Base-by-base conservation (phyloP, 2,113 vertebrate species). In the Coturnix japonica region DNA sequence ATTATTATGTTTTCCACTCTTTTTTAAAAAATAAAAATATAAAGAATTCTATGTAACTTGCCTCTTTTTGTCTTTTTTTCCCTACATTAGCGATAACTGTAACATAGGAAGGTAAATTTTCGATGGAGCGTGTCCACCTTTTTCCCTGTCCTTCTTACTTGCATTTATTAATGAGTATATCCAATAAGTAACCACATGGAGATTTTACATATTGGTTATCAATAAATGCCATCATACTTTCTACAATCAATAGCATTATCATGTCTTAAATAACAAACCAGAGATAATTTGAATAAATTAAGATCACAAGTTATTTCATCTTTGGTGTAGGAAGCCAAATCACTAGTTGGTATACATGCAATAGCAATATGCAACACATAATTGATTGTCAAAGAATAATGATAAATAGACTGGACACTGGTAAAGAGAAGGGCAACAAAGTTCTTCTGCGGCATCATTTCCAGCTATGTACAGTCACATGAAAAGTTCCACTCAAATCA, bases 381-480 rank as follows among this genome's bases (percentile, higher is more conserved):
- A 71, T 49, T 81, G 25, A 67, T 33, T 15, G 60, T 86, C 8
- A 26, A 30, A 71, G 19, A 90, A 67, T 77, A 71, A 46, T 35
- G 13, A 46, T 56, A 10, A 67, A 5, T 31, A 71, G n/a, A 44
- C 1, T 30, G 18, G 35, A 2, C 8, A 13, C 25, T 44, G 11
- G 3, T 41, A 59, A 91, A 72, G 37, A 44, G 75, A 91, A 23
- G 41, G 1, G 3, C 30, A 16, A 59, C 35, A 59, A 31, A 33
- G 0, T 8, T 65, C 7, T 53, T 82, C 43, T 76, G 30, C 65
- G 59, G 15, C 0, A 21, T 69, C 26, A 73, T 74, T 87, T 77
- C 33, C 0, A 4, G 33, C 19, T 59, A 31, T 59, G 26, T 33
- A 22, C 4, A 39, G 18, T 31, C 47, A 63, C 2, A 1, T n/a